These are phyloP conservation scores for Manduca sexta DNA, from an alignment of 1,140 invertebrate species.

Conservation along the genomic window DNA sequence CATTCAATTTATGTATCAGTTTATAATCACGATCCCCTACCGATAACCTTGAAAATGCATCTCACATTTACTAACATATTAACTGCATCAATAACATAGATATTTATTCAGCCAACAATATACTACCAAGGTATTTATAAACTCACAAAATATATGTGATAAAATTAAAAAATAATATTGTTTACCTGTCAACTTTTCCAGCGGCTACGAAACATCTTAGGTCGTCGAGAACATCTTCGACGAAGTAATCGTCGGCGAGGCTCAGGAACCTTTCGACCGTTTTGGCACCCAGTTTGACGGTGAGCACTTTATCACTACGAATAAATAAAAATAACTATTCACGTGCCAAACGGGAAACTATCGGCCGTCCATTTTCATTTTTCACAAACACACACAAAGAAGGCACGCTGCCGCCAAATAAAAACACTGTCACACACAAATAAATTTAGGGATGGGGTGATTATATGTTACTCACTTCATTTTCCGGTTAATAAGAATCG, in stretches of 20 bases:
- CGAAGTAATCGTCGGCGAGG: slow-evolving; percentile 63
- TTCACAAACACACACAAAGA: slow-evolving; percentile 25
- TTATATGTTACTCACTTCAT: not conserved
- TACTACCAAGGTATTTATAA: not conserved
- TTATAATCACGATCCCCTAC: slow-evolving; percentile 23
- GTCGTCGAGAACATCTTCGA: slow-evolving; percentile 69
- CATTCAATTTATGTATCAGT: slow-evolving; percentile 43
- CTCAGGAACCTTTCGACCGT: slow-evolving; percentile 63
- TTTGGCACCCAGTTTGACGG: slow-evolving; percentile 72
- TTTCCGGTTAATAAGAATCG: slow-evolving; percentile 1
- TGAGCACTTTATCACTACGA: slow-evolving; percentile 35
- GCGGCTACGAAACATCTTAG: slow-evolving; percentile 65
- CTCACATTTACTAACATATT: not conserved
- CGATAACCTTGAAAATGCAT: slow-evolving; percentile 56
- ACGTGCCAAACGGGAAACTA: slow-evolving; percentile 52
- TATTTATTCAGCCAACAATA: not conserved
- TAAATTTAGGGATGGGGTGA: not conserved
- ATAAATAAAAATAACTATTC: slow-evolving; percentile 45
- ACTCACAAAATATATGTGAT: slow-evolving; percentile 1
- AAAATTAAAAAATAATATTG: slow-evolving; percentile 37
- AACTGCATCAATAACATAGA: not conserved
- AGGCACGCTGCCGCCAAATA: slow-evolving; percentile 5
- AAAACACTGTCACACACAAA: slow-evolving; percentile 1
- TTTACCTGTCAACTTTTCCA: slow-evolving; percentile 69
- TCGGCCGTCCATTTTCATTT: slow-evolving; percentile 61